Evolutionary conservation across 2,113 vertebrate species (phyloP), one percentile per base, ranked within the genome.

Genomic region (Rana temporaria): DNA sequence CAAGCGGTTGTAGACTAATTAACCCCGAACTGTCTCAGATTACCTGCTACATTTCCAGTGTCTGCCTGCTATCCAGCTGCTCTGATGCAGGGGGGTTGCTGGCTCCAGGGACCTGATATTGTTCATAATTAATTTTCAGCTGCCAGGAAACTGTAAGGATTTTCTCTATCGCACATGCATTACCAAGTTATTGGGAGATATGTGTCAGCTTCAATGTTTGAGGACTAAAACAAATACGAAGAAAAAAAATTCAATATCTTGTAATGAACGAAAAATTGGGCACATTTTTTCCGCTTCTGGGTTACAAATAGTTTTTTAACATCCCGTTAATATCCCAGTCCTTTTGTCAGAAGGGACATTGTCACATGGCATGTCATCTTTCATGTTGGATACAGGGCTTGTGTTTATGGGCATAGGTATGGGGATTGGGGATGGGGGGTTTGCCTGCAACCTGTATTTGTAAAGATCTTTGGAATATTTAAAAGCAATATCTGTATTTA

Each of bases 51-150:
- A 18, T 53, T 30, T 17, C 48, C 24, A 17, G 15, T 24, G 53
- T 4, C 20, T 55, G 22, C 6, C 48, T 30, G 69, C 17, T 18
- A 16, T 71, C 42, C 68, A 55, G 68, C 48, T 72, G 69, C 48
- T 17, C 24, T 7, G n/a, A 30, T 19, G 32, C 48, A 71, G 8
- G 22, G 42, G 42, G 42, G 38, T 17, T 19, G 69, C 1, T 19
- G 53, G 56, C 70, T 72, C 17, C 53, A 57, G 52, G 70, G 70
- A 72, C 53, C 19, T 57, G 52, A 72, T 53, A 72, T 56, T 12
- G 24, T 57, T 57, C 70, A 72, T 72, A 72, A 72, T 72, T 56
- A 72, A 72, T 72, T 72, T 72, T 57, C 53, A 30, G 70, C 70
- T 72, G 52, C 70, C 70, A 72, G 70, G 70, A 72, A 72, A 24